A percentile compares a stretch with the other conserved stretches of the same genome.
Conservation (phyloP, 1,140 invertebrate genomes). For the Telenomus remus region DNA sequence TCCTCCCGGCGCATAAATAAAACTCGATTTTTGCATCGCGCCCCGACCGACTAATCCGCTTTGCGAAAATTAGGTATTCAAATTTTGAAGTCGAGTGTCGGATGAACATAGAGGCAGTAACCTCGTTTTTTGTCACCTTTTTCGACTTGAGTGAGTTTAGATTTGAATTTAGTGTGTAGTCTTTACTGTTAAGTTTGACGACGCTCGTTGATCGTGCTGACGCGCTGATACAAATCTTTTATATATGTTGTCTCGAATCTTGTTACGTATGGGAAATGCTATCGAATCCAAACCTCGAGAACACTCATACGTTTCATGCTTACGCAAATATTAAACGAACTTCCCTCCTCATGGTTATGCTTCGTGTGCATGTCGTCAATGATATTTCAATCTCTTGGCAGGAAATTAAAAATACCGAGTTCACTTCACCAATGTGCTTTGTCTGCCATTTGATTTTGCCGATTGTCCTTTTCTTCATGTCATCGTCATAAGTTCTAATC, state of each 20-base stretch:
- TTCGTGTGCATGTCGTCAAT: neutral
- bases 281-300: constrained; percentile 27
- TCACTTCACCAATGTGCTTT: neutral
- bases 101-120: neutral
- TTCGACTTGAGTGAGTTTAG: too few species aligned
- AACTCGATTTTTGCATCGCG: constrained; percentile 1
- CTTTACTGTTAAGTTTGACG: constrained; percentile 46
- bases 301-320: constrained; percentile 33
- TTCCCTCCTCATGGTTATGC: constrained; percentile 4
- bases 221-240: constrained; percentile 48
- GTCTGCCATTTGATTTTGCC: neutral
- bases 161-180: neutral
- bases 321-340: constrained; percentile 38
- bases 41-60: constrained; percentile 13
- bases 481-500: too few species aligned
- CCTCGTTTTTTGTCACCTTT: too few species aligned
- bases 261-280: constrained; percentile 44
- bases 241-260: constrained; percentile 45
- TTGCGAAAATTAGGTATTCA: constrained; percentile 27
- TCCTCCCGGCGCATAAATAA: neutral
- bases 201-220: constrained; percentile 56
- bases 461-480: too few species aligned
- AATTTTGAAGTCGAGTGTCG: constrained; percentile 12
- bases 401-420: constrained; percentile 4
- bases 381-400: constrained; percentile 6